Percentiles rank a stretch among this genome's conserved stretches.
These are phyloP conservation scores for Boleophthalmus pectinirostris DNA, from an alignment of 2,113 vertebrate species.

Conservation along the genomic window DNA sequence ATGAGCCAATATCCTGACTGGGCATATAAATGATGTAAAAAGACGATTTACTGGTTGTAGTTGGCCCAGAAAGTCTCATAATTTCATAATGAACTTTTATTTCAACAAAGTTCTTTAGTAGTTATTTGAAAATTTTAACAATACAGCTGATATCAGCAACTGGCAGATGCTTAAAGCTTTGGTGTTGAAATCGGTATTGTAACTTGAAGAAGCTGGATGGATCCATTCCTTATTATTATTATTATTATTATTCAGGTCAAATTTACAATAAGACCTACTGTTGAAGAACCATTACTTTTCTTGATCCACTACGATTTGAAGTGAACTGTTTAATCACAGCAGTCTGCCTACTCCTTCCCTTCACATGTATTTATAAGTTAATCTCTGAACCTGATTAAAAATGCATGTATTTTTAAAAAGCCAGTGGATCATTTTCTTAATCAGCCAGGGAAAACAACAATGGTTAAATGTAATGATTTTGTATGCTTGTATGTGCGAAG, in stretches of 20 bases:
- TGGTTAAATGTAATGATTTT: slow-evolving; percentile 29
- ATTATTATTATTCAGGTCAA: not conserved
- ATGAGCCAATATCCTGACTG: no score
- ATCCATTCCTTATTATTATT: no score
- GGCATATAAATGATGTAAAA: no score
- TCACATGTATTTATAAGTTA: slow-evolving; percentile 5
- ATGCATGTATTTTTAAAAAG: slow-evolving; percentile 44
- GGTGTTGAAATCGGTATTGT: no score
- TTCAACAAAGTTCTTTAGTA: no score
- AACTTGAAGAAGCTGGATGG: no score
- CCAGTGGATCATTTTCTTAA: slow-evolving; percentile 45
- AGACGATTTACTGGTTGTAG: no score
- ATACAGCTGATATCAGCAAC: no score
- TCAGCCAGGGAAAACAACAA: slow-evolving; percentile 35
- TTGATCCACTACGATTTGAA: not conserved
- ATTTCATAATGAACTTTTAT: no score
- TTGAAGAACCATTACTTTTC: not conserved
- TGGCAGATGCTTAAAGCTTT: no score
- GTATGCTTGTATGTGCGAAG: slow-evolving; percentile 3
- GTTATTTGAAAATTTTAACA: no score
- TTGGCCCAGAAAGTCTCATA: no score
- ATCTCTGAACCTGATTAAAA: slow-evolving; percentile 33
- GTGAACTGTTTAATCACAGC: not conserved
- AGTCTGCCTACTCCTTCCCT: not conserved
- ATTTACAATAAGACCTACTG: not conserved